Evolutionary conservation across 1,140 invertebrate genomes (phyloP), one percentile per base, ranked within the genome.

Genomic region (Bombus terrestris): DNA sequence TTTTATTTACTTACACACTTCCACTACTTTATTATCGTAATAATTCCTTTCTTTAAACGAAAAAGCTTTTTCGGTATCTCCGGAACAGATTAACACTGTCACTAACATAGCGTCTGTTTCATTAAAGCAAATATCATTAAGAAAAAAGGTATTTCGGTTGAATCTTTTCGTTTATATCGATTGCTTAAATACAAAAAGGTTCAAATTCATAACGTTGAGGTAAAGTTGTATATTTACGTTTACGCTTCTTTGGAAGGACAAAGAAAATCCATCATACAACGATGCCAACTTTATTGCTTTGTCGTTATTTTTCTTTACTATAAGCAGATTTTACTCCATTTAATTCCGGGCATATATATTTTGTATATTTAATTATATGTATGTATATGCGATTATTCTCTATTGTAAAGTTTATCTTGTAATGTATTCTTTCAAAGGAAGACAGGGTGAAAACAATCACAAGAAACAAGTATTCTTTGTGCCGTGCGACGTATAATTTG

Each of bases 31-130:
- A 68, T 35, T 41, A 68, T 71, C 74, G 78, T 82, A 77, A 69
- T 69, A 78, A 81, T 41, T 68, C 59, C 47, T 89, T 85, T 69
- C 77, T 80, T 37, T 47, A 64, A 53, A 77, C 64, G 86, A 76
- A 76, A 77, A 86, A 87, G 69, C 18, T 53, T 6, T 6, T 53
- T 22, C 18, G 6, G 47, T 18, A 53, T 53, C 47, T 53, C 0
- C 18, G 47, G 5, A 8, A 53, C 18, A 2, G 5, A 53, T 6
- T 64, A 74, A 66, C 73, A 81, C 83, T 78, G 82, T 88, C 78
- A 57, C 68, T 72, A 62, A 18, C 78, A 15, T 47, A 59, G 43
- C 76, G 74, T 87, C 86, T 88, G 18, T 53, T 53, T 22, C 43
- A 47, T 69, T 75, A 9, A 68, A 18, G 2, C 76, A 35, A 53